Base-by-base conservation (phyloP, 2,888 invertebrate genomes). In the Pyrrhosoma nymphula region DNA sequence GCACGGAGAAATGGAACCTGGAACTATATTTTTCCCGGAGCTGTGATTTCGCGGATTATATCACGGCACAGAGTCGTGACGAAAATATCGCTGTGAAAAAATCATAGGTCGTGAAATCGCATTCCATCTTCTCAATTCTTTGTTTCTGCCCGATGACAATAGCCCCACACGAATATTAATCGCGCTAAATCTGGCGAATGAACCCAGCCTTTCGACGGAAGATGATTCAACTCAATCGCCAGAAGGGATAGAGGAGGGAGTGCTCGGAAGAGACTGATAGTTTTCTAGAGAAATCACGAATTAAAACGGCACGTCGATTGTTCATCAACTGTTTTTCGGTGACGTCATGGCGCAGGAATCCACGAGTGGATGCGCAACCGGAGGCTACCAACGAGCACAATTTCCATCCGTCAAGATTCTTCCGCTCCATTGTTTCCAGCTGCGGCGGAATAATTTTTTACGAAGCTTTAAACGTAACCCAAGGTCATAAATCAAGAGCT, bases 391-490 rank as follows among this genome's bases (percentile, higher is more conserved):
- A 69, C 69, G 47, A 47, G 47, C 47, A 47, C 69, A 69, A 82
- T 35, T 82, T 69, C 26, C 2, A 69, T 69, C 69, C 69, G 10
- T 60, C 60, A 60, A 60, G 20, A 69, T 35, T 82, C 82, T 35
- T 35, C 82, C 82, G 35, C 82, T 82, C 82, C 82, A 82, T 82
- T 82, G 82, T 82, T 82, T 35, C 35, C 82, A 82, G 82, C 82
- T 82, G 82, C 82, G 3, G 82, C 35, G 82, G 82, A 30, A 82
- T 82, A 82, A 82, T 82, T 82, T 82, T 35, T 82, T 82, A 0
- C 82, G 35, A 47, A 82, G 82, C 18, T 26, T 82, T 82, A 82
- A 8, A 82, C 82, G 26, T 82, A 82, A 82, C 82, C 82, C 82
- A 30, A 82, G 82, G 82, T 82, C 82, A 82, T 82, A 82, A 82